These are phyloP conservation scores for Triplophysa bombifrons DNA, from an alignment of 2,797 vertebrate species.

Conservation along the genomic window DNA sequence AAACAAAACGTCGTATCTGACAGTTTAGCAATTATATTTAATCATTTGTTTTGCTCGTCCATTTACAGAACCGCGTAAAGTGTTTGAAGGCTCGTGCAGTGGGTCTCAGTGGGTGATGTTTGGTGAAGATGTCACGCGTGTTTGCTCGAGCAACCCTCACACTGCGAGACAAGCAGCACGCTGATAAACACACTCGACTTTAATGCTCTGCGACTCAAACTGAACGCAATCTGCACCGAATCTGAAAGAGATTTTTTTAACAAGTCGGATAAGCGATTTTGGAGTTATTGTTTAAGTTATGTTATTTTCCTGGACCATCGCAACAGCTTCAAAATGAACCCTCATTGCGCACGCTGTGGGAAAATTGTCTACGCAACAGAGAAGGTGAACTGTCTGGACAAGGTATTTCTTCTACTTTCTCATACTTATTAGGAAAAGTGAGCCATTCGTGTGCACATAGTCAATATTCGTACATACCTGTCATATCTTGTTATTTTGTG, in stretches of 20 bases:
- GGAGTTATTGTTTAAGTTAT: not conserved
- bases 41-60: not conserved
- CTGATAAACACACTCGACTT: slow-evolving; percentile 26
- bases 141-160: slow-evolving; percentile 23
- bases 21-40: not conserved
- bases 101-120: slow-evolving; percentile 39
- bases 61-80: not conserved
- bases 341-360: slow-evolving; percentile 60
- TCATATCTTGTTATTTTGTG: not conserved
- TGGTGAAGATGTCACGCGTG: slow-evolving; percentile 29
- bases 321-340: slow-evolving; percentile 53
- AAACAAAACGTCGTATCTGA: not conserved
- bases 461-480: not conserved
- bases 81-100: slow-evolving; percentile 15
- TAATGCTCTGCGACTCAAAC: slow-evolving; percentile 14
- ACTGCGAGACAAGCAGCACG: slow-evolving; percentile 7
- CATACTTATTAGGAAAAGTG: not conserved
- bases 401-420: slow-evolving; percentile 44
- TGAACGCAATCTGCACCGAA: not conserved
- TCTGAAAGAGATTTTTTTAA: not conserved
- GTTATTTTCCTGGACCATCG: slow-evolving; percentile 8
- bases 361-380: slow-evolving; percentile 63
- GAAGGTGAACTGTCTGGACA: slow-evolving; percentile 61
- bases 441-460: not conserved
- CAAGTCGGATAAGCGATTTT: not conserved